Percentiles rank a stretch among this genome's conserved stretches.
Conservation (phyloP, 2,113 vertebrate genomes). For the Calonectris borealis region DNA sequence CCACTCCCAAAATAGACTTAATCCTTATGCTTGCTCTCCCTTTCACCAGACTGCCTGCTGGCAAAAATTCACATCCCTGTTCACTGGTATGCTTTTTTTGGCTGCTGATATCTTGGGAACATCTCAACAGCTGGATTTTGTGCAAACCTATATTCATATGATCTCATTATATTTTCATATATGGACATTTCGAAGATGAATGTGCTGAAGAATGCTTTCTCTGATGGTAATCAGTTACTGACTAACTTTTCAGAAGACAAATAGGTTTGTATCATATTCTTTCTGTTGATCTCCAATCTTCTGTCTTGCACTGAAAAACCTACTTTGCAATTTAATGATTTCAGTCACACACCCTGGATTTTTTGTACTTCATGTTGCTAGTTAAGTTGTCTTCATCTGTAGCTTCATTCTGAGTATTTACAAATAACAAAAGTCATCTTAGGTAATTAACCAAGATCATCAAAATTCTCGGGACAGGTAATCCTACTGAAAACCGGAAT, state of each 20-base stretch:
- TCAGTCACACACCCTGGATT: not conserved
- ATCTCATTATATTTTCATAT: constrained; percentile 51
- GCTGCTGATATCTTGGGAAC: constrained; percentile 35
- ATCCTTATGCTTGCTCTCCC: not conserved
- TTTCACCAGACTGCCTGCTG: constrained; percentile 13
- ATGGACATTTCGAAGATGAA: constrained; percentile 22
- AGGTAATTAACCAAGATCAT: not conserved
- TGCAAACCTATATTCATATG: constrained; percentile 25
- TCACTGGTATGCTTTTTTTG: constrained; percentile 40
- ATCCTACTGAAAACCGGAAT: not conserved
- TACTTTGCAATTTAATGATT: not conserved
- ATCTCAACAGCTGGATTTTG: constrained; percentile 47
- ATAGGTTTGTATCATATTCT: not conserved
- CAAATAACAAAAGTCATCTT: not conserved
- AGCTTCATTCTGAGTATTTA: not conserved
- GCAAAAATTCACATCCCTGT: constrained; percentile 5
- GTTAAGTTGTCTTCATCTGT: not conserved
- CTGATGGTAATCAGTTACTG: not conserved
- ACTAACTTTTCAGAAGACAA: not conserved
- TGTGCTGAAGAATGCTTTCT: constrained; percentile 18
- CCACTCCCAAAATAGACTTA: constrained; percentile 28
- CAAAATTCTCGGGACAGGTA: not conserved
- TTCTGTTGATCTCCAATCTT: not conserved
- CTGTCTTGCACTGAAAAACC: not conserved
- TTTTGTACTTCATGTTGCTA: not conserved